A percentile compares a stretch with the other conserved stretches of the same genome.
Evolutionary conservation across 2,797 vertebrate species (phyloP).

Genomic region (Chrosomus eos): DNA sequence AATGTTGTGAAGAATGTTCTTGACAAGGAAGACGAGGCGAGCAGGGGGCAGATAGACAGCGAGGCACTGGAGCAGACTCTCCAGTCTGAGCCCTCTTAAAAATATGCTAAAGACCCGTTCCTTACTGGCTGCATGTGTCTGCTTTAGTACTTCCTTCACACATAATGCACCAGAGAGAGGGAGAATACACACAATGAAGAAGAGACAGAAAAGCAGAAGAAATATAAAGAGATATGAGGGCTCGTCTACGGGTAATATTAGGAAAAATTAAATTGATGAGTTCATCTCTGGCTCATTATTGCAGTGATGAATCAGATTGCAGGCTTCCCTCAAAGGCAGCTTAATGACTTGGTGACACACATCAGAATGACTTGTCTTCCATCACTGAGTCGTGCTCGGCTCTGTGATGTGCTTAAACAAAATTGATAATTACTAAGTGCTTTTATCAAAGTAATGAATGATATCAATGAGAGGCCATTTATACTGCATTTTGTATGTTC

Average conservation of each 20-base stretch:
- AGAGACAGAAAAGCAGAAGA: slow-evolving; percentile 21
- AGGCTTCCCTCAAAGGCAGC: slow-evolving; percentile 79
- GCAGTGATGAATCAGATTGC: slow-evolving; percentile 81
- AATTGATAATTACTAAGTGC: slow-evolving; percentile 79
- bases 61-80: slow-evolving; percentile 50
- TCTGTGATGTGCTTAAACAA: slow-evolving; percentile 77
- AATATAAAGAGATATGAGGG: slow-evolving; percentile 29
- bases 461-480: slow-evolving; percentile 73
- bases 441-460: slow-evolving; percentile 79
- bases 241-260: slow-evolving; percentile 53
- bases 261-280: slow-evolving; percentile 77
- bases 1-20: slow-evolving; percentile 5
- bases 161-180: slow-evolving; percentile 28
- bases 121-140: slow-evolving; percentile 60
- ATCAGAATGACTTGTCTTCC: slow-evolving; percentile 77
- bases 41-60: slow-evolving; percentile 3
- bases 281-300: slow-evolving; percentile 81
- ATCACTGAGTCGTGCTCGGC: slow-evolving; percentile 74
- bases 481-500: slow-evolving; percentile 72
- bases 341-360: slow-evolving; percentile 82
- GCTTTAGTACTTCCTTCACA: slow-evolving; percentile 58
- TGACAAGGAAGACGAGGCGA: slow-evolving; percentile 39
- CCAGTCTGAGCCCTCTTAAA: slow-evolving; percentile 53
- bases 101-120: slow-evolving; percentile 55
- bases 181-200: slow-evolving; percentile 41